Evolutionary conservation across 1,140 invertebrate species (phyloP).

Genomic region (Probaryconus sp.): DNA sequence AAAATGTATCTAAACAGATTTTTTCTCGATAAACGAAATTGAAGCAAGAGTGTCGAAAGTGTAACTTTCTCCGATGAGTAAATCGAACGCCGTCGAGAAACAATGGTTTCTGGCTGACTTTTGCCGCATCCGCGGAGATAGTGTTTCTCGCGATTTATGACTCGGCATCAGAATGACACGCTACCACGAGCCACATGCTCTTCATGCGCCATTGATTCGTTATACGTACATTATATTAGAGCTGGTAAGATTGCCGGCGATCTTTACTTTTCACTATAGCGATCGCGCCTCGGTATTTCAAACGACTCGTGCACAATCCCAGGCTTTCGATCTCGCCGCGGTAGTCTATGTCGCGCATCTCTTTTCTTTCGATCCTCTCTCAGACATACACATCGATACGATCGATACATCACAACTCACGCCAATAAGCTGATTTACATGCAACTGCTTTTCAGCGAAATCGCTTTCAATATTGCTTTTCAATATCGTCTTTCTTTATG

Average conservation of each 20-base stretch:
- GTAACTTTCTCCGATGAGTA: conserved; percentile 47
- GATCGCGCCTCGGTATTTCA: conserved; percentile 15
- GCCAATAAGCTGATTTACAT: conserved; percentile 29
- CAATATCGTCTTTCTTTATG: conserved; percentile 20
- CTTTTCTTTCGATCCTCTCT: conserved; percentile 1
- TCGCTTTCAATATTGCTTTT: conserved; percentile 30
- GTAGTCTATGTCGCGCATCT: conserved; percentile 16
- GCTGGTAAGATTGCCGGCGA: conserved; percentile 19
- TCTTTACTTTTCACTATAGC: conserved; percentile 19
- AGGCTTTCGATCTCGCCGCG: conserved; percentile 26
- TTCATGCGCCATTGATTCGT: no score
- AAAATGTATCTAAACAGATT: no score
- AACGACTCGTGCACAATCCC: conserved; percentile 16
- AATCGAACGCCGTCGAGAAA: conserved; percentile 12
- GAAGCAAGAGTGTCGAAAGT: conserved; percentile 19
- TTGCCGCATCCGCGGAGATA: conserved; percentile 28
- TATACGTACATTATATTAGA: conserved; percentile 9
- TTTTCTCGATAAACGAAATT: no score
- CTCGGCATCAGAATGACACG: no score
- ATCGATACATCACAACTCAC: conserved; percentile 28
- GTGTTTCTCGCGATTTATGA: no score
- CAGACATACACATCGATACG: conserved; percentile 23
- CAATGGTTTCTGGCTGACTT: conserved; percentile 33
- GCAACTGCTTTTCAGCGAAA: conserved; percentile 29
- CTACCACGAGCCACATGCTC: no score